phyloP scores from a whole-genome alignment of 1,140 invertebrate genomes.

The Pemphigus obesinymphae region DNA sequence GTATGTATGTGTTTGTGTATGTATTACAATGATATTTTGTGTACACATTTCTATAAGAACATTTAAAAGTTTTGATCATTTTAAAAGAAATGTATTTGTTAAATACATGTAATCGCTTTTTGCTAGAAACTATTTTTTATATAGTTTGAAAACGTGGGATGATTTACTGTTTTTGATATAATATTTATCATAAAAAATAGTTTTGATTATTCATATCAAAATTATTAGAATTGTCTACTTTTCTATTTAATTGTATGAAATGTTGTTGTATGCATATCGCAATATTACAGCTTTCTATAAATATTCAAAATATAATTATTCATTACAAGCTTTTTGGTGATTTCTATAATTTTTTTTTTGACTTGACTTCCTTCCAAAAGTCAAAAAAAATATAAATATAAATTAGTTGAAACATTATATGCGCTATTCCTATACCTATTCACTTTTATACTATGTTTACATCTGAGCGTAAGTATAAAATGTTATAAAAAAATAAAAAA shows the following conservation, averaged over 20 bases:
- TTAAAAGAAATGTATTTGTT: constrained; percentile 15
- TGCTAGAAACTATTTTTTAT: not conserved
- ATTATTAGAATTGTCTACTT: not conserved
- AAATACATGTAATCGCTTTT: not conserved
- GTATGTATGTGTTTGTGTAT: too few relatives aligned
- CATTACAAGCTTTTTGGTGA: not conserved
- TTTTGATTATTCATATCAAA: not conserved
- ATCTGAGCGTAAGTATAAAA: not conserved
- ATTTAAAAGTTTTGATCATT: not conserved
- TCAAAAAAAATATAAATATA: not conserved
- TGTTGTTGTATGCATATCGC: not conserved
- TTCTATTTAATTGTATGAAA: not conserved
- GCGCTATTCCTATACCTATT: too few relatives aligned
- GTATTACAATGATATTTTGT: not conserved
- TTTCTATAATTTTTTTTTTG: not conserved
- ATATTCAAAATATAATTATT: not conserved
- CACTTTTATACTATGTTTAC: not conserved
- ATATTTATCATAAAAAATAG: not conserved
- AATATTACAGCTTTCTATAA: not conserved
- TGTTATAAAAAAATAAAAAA: too few relatives aligned
- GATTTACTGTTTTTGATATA: not conserved
- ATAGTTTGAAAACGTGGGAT: not conserved
- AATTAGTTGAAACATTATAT: not conserved
- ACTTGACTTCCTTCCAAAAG: too few relatives aligned
- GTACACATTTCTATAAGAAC: not conserved